These are phyloP conservation scores for Leptopilina myrica DNA, from an alignment of 2,888 invertebrate species.

Conservation along the genomic window DNA sequence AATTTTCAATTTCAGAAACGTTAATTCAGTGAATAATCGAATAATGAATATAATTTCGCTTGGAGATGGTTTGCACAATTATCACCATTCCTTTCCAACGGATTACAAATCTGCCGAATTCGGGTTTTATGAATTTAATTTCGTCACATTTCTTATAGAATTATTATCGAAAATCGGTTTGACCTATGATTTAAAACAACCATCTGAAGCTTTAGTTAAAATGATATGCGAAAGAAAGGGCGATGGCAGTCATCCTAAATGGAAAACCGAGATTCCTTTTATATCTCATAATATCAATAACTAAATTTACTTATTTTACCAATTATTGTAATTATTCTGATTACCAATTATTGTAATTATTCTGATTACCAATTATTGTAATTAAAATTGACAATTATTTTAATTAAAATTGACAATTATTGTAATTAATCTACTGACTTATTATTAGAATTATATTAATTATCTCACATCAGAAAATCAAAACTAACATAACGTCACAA, in stretches of 20 bases:
- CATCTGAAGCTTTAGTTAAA: slow-evolving; percentile 79
- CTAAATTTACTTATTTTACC: no score
- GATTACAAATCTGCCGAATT: not conserved
- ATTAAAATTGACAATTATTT: no score
- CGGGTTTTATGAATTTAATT: not conserved
- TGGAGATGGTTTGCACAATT: not conserved
- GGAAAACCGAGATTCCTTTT: not conserved
- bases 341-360: no score
- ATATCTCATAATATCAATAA: no score
- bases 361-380: no score
- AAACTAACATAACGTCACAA: no score
- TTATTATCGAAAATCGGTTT: slow-evolving; percentile 78
- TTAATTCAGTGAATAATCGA: not conserved
- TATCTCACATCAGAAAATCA: no score
- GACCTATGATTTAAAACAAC: slow-evolving; percentile 81
- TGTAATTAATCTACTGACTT: no score
- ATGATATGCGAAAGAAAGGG: slow-evolving; percentile 79
- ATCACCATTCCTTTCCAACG: not conserved
- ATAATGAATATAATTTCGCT: not conserved
- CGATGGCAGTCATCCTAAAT: slow-evolving; percentile 72
- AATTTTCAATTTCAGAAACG: not conserved
- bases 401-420: no score
- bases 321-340: no score
- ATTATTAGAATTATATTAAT: no score
- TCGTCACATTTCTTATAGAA: not conserved